Base-by-base conservation (phyloP, 2,113 vertebrate species). In the Podocnemis expansa region DNA sequence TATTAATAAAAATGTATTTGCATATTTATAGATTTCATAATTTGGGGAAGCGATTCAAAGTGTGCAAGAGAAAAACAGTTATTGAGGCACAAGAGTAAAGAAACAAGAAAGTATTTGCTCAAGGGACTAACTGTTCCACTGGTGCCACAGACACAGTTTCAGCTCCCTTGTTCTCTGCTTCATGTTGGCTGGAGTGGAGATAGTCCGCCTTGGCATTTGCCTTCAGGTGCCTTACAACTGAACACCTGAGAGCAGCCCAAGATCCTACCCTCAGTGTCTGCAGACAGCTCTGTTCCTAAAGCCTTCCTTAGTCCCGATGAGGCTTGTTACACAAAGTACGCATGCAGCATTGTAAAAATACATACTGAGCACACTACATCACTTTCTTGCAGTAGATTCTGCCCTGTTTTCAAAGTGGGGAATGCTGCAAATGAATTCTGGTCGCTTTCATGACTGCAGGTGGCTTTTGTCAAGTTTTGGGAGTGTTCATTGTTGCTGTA, bases 1-100 rank as follows among this genome's bases (percentile, higher is more conserved):
- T 85, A 91, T 90, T 95, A 91, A 95, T 80, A 93, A 89, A 93
- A 96, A 93, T 88, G 55, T 93, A 93, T 96, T 97, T 96, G 93
- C 82, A 90, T 95, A 92, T 87, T 88, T 92, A 96, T 91, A 84
- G 87, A 82, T 88, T 85, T 96, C 93, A 93, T 84, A 56, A 84
- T 85, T 55, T 31, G 21, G 14, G 19, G 58, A 43, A 51, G 45
- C 31, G 22, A 49, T 29, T 85, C n/a, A 75, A 31, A 76, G 41
- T 45, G 25, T 25, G 73, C 25, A 76, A 45, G 38, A 76, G 11
- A 60, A 58, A 75, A 76, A 75, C 41, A 27, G 73, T 14, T 76
- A 27, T 22, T 75, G 70, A 76, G 43, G 25, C 24, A 45, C 9
- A 75, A 29, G 3, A 45, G 41, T 29, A 45, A 76, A 76, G 13